A percentile compares a stretch with the other conserved stretches of the same genome.
Conservation (phyloP, 2,888 invertebrate species). For the Conops quadrifasciatus region DNA sequence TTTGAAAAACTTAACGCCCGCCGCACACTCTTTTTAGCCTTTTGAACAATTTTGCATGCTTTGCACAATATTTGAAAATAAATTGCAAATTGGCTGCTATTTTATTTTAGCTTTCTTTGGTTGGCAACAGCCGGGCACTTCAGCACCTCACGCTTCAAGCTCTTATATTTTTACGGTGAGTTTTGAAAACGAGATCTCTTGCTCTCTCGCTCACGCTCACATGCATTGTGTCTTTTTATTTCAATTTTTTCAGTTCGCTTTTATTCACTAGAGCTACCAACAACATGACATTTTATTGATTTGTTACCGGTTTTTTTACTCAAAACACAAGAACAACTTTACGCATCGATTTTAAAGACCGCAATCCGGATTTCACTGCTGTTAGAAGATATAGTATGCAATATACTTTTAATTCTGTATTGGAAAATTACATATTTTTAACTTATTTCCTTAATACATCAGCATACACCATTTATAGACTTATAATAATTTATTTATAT, state of each 20-base stretch:
- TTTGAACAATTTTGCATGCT: background rate
- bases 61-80: constrained; percentile 10
- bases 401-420: no score
- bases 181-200: constrained; percentile 8
- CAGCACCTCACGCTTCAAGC: constrained; percentile 2
- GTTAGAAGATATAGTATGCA: no score
- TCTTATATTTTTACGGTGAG: constrained; percentile 8
- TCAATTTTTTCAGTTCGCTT: constrained; percentile 36
- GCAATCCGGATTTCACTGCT: no score
- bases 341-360: no score
- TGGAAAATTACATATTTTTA: no score
- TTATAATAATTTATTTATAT: no score
- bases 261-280: constrained; percentile 13
- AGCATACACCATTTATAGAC: no score
- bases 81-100: constrained; percentile 5
- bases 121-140: background rate
- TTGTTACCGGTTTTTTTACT: no score
- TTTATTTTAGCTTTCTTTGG: constrained; percentile 13
- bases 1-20: constrained; percentile 37
- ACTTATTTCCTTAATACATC: no score
- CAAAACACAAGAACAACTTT: no score
- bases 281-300: no score
- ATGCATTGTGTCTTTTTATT: constrained; percentile 30
- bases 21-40: constrained; percentile 41
- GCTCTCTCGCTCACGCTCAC: constrained; percentile 25